A percentile compares a stretch with the other conserved stretches of the same genome.
Conservation (phyloP, 2,797 vertebrate genomes). For the Hydrocynus forskahlii region DNA sequence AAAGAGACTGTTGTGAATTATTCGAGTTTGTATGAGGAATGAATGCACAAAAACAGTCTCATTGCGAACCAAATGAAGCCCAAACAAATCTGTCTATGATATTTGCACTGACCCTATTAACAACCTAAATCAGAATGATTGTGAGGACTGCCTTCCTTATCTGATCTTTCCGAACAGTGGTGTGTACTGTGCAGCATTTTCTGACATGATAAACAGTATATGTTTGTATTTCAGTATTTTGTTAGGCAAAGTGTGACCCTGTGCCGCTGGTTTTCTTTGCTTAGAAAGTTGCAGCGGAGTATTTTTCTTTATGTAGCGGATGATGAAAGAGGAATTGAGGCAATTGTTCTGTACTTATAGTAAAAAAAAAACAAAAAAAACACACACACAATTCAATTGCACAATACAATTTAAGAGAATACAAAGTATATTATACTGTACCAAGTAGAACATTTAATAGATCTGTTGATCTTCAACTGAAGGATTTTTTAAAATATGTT, state of each 20-base stretch:
- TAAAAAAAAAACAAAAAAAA: neutral
- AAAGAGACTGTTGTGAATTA: constrained; percentile 69
- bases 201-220: neutral
- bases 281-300: neutral
- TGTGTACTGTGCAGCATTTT: constrained; percentile 5
- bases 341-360: neutral
- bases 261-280: neutral
- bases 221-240: constrained; percentile 2
- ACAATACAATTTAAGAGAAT: neutral
- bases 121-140: constrained; percentile 36
- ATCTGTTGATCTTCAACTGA: neutral
- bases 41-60: constrained; percentile 71
- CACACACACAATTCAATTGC: neutral
- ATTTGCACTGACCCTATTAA: constrained; percentile 39
- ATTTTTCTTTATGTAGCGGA: neutral
- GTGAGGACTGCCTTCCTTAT: constrained; percentile 8
- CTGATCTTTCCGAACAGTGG: constrained; percentile 5
- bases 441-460: too few relatives aligned
- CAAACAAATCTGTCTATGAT: constrained; percentile 52
- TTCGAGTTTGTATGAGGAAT: constrained; percentile 47
- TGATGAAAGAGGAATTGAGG: neutral
- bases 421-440: neutral
- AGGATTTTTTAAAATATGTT: too few relatives aligned
- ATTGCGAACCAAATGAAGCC: constrained; percentile 52
- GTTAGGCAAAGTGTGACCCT: constrained; percentile 5